Evolutionary conservation across 1,140 invertebrate species (phyloP).

Genomic region (Phenacoccus solenopsis): DNA sequence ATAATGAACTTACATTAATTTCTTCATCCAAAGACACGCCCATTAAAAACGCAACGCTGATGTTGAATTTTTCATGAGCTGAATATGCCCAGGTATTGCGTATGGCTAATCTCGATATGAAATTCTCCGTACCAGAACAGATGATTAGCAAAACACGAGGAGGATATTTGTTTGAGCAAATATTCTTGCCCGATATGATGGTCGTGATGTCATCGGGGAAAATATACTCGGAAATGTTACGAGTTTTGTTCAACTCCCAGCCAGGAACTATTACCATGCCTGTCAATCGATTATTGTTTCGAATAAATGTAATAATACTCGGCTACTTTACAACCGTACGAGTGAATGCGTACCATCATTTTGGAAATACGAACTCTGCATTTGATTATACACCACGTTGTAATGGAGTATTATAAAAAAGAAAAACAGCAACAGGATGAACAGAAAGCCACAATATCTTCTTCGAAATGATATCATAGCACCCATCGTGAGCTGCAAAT

Average conservation of each 20-base stretch:
- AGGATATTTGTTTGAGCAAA: slow-evolving; percentile 9
- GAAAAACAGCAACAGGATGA: background rate
- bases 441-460: background rate
- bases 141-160: slow-evolving; percentile 8
- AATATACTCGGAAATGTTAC: slow-evolving; percentile 14
- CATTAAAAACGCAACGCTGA: background rate
- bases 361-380: background rate
- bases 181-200: background rate
- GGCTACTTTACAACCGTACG: too few relatives aligned
- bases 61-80: slow-evolving; percentile 11
- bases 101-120: slow-evolving; percentile 5
- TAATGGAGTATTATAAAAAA: background rate
- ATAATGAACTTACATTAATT: slow-evolving; percentile 11
- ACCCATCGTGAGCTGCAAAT: background rate
- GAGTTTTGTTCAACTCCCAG: slow-evolving; percentile 11
- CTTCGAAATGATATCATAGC: background rate
- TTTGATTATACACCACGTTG: background rate
- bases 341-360: background rate
- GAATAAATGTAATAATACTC: too few relatives aligned
- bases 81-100: slow-evolving; percentile 15
- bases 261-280: background rate
- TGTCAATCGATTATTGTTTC: background rate
- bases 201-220: background rate
- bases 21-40: slow-evolving; percentile 6
- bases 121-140: slow-evolving; percentile 7